A percentile compares a stretch with the other conserved stretches of the same genome.
These are phyloP conservation scores for Ophraella communa DNA, from an alignment of 2,888 invertebrate species.

Conservation along the genomic window DNA sequence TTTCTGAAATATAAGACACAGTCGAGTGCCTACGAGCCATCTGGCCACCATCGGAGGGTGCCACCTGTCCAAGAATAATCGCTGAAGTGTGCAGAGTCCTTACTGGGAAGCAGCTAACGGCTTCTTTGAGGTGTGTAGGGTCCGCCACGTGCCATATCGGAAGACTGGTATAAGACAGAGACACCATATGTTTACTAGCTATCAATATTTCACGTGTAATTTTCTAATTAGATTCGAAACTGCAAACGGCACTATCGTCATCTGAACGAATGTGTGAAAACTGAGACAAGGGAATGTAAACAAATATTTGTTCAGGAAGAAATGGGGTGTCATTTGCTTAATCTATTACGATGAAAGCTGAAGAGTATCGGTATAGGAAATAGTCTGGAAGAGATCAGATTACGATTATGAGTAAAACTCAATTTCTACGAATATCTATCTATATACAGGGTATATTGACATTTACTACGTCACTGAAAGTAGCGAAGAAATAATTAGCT, in stretches of 20 bases:
- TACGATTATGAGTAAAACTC: background rate
- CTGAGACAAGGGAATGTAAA: slow-evolving; percentile 11
- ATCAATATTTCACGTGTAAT: slow-evolving; percentile 18
- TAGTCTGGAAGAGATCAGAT: background rate
- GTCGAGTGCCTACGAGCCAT: slow-evolving; percentile 25
- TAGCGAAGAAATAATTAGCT: too few species aligned
- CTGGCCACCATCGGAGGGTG: slow-evolving; percentile 31
- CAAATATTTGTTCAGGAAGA: slow-evolving; percentile 16
- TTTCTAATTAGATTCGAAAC: slow-evolving; percentile 15
- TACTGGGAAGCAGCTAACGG: slow-evolving; percentile 31
- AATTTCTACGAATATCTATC: background rate
- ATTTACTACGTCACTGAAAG: too few species aligned
- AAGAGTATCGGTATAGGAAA: background rate
- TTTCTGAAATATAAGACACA: slow-evolving; percentile 25
- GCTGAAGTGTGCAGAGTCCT: slow-evolving; percentile 31
- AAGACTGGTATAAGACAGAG: slow-evolving; percentile 7
- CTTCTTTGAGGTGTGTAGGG: slow-evolving; percentile 27
- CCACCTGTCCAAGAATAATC: slow-evolving; percentile 36
- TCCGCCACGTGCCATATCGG: slow-evolving; percentile 30
- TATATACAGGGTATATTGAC: too few species aligned
- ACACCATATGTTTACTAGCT: slow-evolving; percentile 11
- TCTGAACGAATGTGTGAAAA: slow-evolving; percentile 17
- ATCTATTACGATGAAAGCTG: background rate
- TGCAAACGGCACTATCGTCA: slow-evolving; percentile 6
- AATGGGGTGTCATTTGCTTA: background rate